phyloP scores from a whole-genome alignment of 1,140 invertebrate genomes.

The Saxidomus purpurata region DNA sequence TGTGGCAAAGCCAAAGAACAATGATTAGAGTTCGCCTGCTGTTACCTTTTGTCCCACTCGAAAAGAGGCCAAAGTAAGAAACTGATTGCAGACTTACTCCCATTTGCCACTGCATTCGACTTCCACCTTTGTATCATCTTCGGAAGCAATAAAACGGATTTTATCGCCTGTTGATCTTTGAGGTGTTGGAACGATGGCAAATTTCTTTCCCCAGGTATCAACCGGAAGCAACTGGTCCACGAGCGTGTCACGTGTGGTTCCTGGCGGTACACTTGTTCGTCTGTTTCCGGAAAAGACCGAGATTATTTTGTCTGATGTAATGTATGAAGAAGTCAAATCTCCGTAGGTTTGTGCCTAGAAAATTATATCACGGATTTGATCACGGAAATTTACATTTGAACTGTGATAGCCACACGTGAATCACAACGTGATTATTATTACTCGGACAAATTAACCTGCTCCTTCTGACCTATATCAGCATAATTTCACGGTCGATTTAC shows the following conservation, averaged over 20 bases:
- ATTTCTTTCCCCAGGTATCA: slow-evolving; percentile 78
- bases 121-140: slow-evolving; percentile 68
- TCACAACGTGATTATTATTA: too few relatives aligned
- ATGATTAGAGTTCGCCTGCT: too few relatives aligned
- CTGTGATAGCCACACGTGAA: too few relatives aligned
- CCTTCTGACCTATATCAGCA: too few relatives aligned
- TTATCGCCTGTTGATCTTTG: slow-evolving; percentile 73
- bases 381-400: too few relatives aligned
- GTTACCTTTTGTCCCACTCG: too few relatives aligned
- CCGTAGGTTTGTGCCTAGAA: slow-evolving; percentile 49
- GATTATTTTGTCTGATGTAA: slow-evolving; percentile 74
- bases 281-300: slow-evolving; percentile 77
- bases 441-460: too few relatives aligned
- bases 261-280: slow-evolving; percentile 64
- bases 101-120: slow-evolving; percentile 27
- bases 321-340: slow-evolving; percentile 78
- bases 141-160: slow-evolving; percentile 73
- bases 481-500: too few relatives aligned
- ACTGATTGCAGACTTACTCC: slow-evolving; percentile 6
- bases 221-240: slow-evolving; percentile 68
- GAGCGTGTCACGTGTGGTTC: slow-evolving; percentile 1
- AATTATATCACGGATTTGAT: too few relatives aligned
- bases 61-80: too few relatives aligned
- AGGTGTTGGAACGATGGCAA: slow-evolving; percentile 73
- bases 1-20: too few relatives aligned